Percentiles rank a stretch among this genome's conserved stretches.
Evolutionary conservation across 2,888 invertebrate species (phyloP).

Genomic region (Psylliodes chrysocephalus): DNA sequence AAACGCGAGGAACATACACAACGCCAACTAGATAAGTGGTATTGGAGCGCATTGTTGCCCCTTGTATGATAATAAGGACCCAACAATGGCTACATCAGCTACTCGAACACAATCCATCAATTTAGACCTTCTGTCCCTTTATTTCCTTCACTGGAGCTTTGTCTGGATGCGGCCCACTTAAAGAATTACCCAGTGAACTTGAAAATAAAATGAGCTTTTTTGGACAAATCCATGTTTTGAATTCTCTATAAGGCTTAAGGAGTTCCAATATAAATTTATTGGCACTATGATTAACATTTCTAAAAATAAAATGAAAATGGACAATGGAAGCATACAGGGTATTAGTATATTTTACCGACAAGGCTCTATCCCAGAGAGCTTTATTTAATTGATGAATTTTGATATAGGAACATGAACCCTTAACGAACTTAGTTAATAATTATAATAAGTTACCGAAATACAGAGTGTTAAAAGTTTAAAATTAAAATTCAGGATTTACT

Average conservation of each 20-base stretch:
- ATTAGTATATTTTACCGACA: too few species aligned
- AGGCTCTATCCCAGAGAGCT: too few species aligned
- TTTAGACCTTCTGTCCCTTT: conserved; percentile 42
- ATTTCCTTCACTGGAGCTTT: conserved; percentile 39
- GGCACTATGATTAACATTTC: too few species aligned
- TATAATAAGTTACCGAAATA: too few species aligned
- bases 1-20: conserved; percentile 50
- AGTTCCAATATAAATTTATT: not conserved
- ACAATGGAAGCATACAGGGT: too few species aligned
- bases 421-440: too few species aligned
- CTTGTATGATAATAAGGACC: conserved; percentile 56
- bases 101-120: conserved; percentile 50
- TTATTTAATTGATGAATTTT: too few species aligned
- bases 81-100: conserved; percentile 54
- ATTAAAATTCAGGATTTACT: too few species aligned
- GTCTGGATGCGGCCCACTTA: conserved; percentile 32
- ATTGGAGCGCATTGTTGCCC: conserved; percentile 49
- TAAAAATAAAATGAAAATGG: too few species aligned
- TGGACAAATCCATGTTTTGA: not conserved
- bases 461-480: too few species aligned
- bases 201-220: conserved; percentile 1
- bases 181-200: conserved; percentile 34
- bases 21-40: conserved; percentile 46
- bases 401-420: too few species aligned
- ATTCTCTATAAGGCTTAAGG: not conserved